Evolutionary conservation across 30 jellyfish, hydroid and myxozoan genomes (phyloP).

Genomic region (Nemopilema nomurai): DNA sequence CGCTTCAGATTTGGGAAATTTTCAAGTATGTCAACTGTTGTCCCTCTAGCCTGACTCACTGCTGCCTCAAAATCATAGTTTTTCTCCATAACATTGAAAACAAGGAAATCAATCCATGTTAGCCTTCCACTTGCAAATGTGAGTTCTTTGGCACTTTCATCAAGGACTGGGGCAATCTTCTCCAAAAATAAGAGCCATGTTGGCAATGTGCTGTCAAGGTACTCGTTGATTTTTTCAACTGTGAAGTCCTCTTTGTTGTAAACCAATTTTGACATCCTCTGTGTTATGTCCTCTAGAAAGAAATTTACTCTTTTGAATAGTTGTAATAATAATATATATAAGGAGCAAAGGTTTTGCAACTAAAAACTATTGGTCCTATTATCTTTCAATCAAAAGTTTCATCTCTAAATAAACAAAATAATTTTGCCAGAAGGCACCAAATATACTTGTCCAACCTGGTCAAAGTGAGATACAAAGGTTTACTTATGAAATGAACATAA

Average conservation of each 20-base stretch:
- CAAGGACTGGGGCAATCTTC: constrained; percentile 59
- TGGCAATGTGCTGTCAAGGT: constrained; percentile 52
- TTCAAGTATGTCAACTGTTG: constrained; percentile 29
- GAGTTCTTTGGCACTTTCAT: constrained; percentile 41
- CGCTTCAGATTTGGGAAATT: constrained; percentile 54
- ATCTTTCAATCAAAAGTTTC: too few species aligned
- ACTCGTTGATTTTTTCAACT: constrained; percentile 54
- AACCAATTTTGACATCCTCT: constrained; percentile 45
- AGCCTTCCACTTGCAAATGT: constrained; percentile 80
- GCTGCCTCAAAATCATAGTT: constrained; percentile 58
- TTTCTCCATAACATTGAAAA: constrained; percentile 72
- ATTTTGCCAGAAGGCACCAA: too few species aligned
- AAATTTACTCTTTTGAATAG: too few species aligned
- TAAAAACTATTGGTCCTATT: too few species aligned
- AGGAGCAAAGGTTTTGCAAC: too few species aligned
- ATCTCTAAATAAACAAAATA: too few species aligned
- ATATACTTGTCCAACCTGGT: not conserved
- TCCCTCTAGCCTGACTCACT: constrained; percentile 42
- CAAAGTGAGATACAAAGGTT: not conserved
- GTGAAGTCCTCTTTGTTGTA: constrained; percentile 60
- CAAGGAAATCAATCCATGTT: constrained; percentile 89
- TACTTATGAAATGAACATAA: too few species aligned
- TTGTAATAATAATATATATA: too few species aligned
- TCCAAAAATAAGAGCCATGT: constrained; percentile 83
- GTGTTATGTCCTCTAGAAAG: constrained; percentile 52